Evolutionary conservation across 2,797 vertebrate species (phyloP), one percentile per base, ranked within the genome.

Genomic region (Cryptoblepharus egeriae): DNA sequence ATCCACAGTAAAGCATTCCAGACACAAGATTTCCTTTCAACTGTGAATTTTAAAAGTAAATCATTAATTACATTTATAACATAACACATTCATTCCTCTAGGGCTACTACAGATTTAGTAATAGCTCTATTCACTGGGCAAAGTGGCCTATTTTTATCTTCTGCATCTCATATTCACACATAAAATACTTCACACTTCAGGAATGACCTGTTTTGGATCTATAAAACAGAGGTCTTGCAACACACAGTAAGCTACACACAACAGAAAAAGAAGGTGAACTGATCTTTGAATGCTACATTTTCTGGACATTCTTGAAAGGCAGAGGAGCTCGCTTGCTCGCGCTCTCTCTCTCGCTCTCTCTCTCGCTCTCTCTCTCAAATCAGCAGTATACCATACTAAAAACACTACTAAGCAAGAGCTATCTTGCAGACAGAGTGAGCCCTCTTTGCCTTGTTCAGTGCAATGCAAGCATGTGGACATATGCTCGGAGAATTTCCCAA

Each of bases 361-460:
- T 83, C 60, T 60, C 77, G 49, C 83, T 84, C 26, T 71, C 55
- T n/a, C n/a, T n/a, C n/a, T n/a, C n/a, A 81, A 82, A 86, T 30
- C 70, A 64, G 52, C 30, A 91, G 69, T 73, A 84, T 13, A 68
- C 77, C 79, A 68, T 76, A 93, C 74, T 58, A 88, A 90, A 65
- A 91, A 52, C 69, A 81, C 86, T 91, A n/a, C 94, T 92, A n/a
- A n/a, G 88, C 83, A 93, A 92, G 91, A 88, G 91, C 73, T 80
- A 83, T 85, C 77, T 84, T 57, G 39, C 65, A 90, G 83, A 89
- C 24, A 91, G 92, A 87, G 81, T 79, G 83, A 75, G 79, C 85
- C 88, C 90, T 92, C 84, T n/a, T 91, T 88, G 89, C 91, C 93
- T 92, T 93, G 95, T 93, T 22, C 57, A 58, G 57, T 1, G 22